Evolutionary conservation across 1,140 invertebrate species (phyloP), one percentile per base, ranked within the genome.

Genomic region (Drosophila repletoides): DNA sequence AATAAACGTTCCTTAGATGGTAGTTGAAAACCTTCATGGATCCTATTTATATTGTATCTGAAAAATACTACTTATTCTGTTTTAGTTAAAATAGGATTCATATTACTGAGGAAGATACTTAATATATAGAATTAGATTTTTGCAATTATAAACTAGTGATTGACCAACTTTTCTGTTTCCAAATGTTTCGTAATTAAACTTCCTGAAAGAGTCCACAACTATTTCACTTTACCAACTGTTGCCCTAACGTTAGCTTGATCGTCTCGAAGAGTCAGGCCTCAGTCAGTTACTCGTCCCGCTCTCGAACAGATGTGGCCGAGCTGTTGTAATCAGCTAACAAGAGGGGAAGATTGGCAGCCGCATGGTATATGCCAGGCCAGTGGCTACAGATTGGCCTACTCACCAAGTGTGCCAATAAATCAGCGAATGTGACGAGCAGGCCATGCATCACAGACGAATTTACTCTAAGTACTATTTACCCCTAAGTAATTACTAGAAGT

Each of bases 401-500:
- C 70, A 29, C 21, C 69, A 60, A 71, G 60, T 84, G 77, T 76
- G 77, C 79, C 79, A 83, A 83, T 83, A 83, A 83, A 83, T 77
- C 79, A 84, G 49, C 55, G 79, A 83, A 74, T 76, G 64, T 84
- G 64, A 68, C 76, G 76, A 52, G n/a, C n/a, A n/a, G n/a, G n/a
- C n/a, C n/a, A n/a, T n/a, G n/a, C n/a, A n/a, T n/a, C n/a, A n/a
- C n/a, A n/a, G n/a, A n/a, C n/a, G n/a, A n/a, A n/a, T n/a, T n/a
- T n/a, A n/a, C n/a, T n/a, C n/a, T n/a, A n/a, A n/a, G n/a, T n/a
- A n/a, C n/a, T n/a, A n/a, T n/a, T n/a, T n/a, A n/a, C n/a, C n/a
- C n/a, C n/a, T n/a, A n/a, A n/a, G n/a, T n/a, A n/a, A n/a, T n/a
- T n/a, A n/a, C n/a, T n/a, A n/a, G n/a, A n/a, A n/a, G n/a, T n/a